A percentile compares a stretch with the other conserved stretches of the same genome.
phyloP scores from a whole-genome alignment of 2,113 vertebrate species.

The Anarhynchus alexandrinus region DNA sequence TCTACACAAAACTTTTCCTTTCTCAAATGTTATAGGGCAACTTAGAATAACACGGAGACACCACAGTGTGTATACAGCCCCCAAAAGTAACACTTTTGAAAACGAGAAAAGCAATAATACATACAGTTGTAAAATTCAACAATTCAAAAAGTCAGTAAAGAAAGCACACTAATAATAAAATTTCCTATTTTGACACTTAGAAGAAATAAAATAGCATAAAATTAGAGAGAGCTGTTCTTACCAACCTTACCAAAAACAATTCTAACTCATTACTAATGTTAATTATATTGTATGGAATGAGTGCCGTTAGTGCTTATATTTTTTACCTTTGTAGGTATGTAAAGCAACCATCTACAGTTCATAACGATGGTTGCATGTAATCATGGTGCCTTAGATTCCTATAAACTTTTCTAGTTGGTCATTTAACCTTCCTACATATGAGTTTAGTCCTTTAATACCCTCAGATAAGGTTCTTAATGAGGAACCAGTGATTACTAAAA shows the following conservation, averaged over 20 bases:
- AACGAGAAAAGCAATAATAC: not conserved
- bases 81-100: not conserved
- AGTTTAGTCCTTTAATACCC: not conserved
- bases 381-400: not conserved
- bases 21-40: not conserved
- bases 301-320: not conserved
- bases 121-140: not conserved
- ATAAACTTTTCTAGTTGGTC: not conserved
- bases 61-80: not conserved
- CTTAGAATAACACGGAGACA: not conserved
- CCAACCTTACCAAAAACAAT: not conserved
- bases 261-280: not conserved
- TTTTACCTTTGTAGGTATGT: not conserved
- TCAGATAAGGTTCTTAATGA: not conserved
- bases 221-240: not conserved
- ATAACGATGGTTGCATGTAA: not conserved
- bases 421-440: not conserved
- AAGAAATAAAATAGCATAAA: not conserved
- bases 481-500: not conserved
- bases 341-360: not conserved
- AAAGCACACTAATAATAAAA: not conserved
- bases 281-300: not conserved
- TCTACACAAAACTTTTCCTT: not conserved
- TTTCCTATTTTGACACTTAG: not conserved
- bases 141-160: not conserved